Evolutionary conservation across 1,140 invertebrate species (phyloP), one percentile per base, ranked within the genome.

Genomic region (Drosophila seguyi): DNA sequence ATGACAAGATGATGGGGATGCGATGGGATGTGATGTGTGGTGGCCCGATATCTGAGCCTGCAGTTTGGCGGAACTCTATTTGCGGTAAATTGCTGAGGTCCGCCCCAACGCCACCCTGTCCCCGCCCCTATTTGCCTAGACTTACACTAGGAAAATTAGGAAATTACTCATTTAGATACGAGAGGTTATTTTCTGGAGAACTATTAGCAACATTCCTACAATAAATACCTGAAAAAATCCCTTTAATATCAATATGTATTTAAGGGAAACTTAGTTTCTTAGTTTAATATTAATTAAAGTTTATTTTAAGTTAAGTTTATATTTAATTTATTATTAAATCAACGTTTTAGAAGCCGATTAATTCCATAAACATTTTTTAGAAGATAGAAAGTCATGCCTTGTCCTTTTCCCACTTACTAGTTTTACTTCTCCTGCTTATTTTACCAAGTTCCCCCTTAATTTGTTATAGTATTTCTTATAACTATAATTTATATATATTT

Each of bases 1-100:
- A 71, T 72, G 68, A 72, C 68, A 72, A 72, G 67, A 72, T 58
- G 66, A 71, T 72, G 65, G 63, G 25, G 63, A 29, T 48, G 47
- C 18, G 27, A 18, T 31, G 48, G 3, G 22, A 34, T 52, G 52
- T 38, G 52, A 55, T 55, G 22, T 55, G 52, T 25, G 36, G 18
- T 58, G 38, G 25, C 63, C 22, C 53, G 68, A 72, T 72, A 72
- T 72, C 68, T 72, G 68, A 72, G 68, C 52, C 66, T 48, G 50
- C 66, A 72, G 52, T 72, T 71, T 11, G 39, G 36, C 22, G 41
- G 50, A 72, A 72, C 66, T 72, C 68, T 72, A 72, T 72, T 72
- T 71, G 66, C 52, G 52, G 66, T 72, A 72, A 58, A 72, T 48
- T 71, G 66, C 42, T 36, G 34, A 31, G 22, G 20, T 25, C 34